Conservation (phyloP, 2,888 invertebrate species). For the Rhagophthalmus giganteus region DNA sequence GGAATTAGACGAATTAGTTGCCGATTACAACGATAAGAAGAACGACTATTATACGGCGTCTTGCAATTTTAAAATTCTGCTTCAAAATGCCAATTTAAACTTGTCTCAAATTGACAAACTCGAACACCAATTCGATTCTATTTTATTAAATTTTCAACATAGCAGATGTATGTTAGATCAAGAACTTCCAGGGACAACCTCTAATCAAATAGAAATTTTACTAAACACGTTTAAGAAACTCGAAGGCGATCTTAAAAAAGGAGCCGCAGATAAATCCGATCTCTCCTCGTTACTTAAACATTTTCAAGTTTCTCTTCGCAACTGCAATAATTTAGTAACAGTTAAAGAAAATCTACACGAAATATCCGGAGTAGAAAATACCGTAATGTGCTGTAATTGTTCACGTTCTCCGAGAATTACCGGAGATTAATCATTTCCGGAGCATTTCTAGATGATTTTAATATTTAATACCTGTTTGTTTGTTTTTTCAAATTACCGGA, state of each 20-base stretch:
- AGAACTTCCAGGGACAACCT: conserved; percentile 42
- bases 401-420: conserved; percentile 23
- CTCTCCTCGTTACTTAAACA: conserved; percentile 38
- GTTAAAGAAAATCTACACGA: conserved; percentile 28
- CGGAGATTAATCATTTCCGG: conserved; percentile 24
- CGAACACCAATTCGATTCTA: conserved; percentile 47
- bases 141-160: conserved; percentile 46
- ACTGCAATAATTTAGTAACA: conserved; percentile 32
- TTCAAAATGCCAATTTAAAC: conserved; percentile 47
- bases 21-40: conserved; percentile 33
- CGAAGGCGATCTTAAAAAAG: conserved; percentile 35
- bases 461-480: too few relatives aligned
- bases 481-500: too few relatives aligned
- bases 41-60: conserved; percentile 46
- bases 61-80: conserved; percentile 49
- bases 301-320: conserved; percentile 34
- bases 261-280: conserved; percentile 35
- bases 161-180: conserved; percentile 44
- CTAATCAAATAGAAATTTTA: conserved; percentile 33
- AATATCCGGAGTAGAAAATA: conserved; percentile 20
- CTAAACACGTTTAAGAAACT: conserved; percentile 34
- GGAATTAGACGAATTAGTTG: conserved; percentile 17
- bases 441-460: too few relatives aligned
- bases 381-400: conserved; percentile 26
- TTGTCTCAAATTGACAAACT: conserved; percentile 44